Evolutionary conservation across 2,888 invertebrate species (phyloP).

Genomic region (Agonopterix arenella): DNA sequence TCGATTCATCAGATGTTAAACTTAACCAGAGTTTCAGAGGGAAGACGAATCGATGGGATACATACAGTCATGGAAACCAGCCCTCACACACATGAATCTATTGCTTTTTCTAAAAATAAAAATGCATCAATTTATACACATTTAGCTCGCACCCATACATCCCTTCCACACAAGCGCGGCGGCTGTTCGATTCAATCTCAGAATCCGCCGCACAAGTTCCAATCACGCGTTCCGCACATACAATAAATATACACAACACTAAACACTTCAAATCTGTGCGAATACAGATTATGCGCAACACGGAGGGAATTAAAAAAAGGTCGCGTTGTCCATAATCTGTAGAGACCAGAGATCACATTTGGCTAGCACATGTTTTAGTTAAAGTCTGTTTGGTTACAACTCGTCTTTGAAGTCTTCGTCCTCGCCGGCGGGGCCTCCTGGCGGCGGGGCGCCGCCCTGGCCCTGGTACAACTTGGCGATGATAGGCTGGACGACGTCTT

Average conservation of each 20-base stretch:
- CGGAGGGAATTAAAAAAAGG: constrained; percentile 1
- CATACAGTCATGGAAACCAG: constrained; percentile 34
- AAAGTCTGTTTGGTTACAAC: constrained; percentile 78
- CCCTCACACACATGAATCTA: constrained; percentile 34
- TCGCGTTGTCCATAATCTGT: constrained; percentile 27
- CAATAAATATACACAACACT: constrained; percentile 71
- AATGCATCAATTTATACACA: constrained; percentile 64
- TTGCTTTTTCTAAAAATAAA: constrained; percentile 55
- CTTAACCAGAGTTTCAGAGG: constrained; percentile 14
- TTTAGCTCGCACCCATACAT: constrained; percentile 21
- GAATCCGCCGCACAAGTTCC: constrained; percentile 40
- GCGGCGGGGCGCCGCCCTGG: constrained; percentile 87
- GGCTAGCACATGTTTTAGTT: constrained; percentile 42
- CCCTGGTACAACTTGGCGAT: constrained; percentile 97
- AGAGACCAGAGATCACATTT: constrained; percentile 58
- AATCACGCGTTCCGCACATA: constrained; percentile 22
- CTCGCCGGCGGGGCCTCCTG: constrained; percentile 81
- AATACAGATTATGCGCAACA: constrained; percentile 31
- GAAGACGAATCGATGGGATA: constrained; percentile 27
- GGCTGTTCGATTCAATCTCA: constrained; percentile 41
- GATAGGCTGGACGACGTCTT: constrained; percentile 97
- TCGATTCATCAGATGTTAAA: constrained; percentile 23
- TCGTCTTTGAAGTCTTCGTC: constrained; percentile 90
- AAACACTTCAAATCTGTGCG: constrained; percentile 48
- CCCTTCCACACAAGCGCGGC: constrained; percentile 27